Evolutionary conservation across 2,888 invertebrate species (phyloP), one percentile per base, ranked within the genome.

Genomic region (Ennomos fuscantarius): DNA sequence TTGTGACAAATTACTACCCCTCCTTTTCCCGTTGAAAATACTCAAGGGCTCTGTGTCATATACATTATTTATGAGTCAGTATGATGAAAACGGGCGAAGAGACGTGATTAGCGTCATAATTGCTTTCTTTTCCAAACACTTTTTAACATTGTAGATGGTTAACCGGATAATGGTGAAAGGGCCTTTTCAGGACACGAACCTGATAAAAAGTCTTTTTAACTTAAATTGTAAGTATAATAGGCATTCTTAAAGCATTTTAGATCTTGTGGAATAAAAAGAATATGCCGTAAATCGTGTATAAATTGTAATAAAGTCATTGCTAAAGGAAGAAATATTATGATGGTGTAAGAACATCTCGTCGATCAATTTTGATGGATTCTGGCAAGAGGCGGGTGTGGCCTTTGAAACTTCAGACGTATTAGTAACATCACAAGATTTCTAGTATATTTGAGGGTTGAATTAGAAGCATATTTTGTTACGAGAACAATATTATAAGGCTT

Each of bases 21-120:
- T 59, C 49, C 43, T 55, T 66, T 54, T 60, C 60, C 48, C 39
- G 33, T 33, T 55, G 68, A 72, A 75, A 69, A 56, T 63, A 64
- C 56, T 54, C 31, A 53, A 70, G 66, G 70, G 62, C 46, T 51
- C 50, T 56, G 47, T 55, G 54, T 41, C 60, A 55, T 69, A 69
- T 66, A 56, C 65, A 70, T 76, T 72, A 74, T 73, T 71, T 73
- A 76, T 75, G 69, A 71, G 63, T 35, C 54, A 55, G 60, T 43
- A 64, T 70, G 66, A 68, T 58, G 60, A 55, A 61, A 62, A 56
- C 48, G 53, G 55, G 55, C 53, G 36, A 43, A 46, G 55, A 9
- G 41, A 39, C 63, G 64, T 68, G 72, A 72, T 73, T 69, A 71
- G 64, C 52, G 63, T 73, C 53, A 58, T 65, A 68, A 70, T 71